Evolutionary conservation across 64 coral and sea anemone species (phyloP).

Genomic region (Pocillopora damicornis): DNA sequence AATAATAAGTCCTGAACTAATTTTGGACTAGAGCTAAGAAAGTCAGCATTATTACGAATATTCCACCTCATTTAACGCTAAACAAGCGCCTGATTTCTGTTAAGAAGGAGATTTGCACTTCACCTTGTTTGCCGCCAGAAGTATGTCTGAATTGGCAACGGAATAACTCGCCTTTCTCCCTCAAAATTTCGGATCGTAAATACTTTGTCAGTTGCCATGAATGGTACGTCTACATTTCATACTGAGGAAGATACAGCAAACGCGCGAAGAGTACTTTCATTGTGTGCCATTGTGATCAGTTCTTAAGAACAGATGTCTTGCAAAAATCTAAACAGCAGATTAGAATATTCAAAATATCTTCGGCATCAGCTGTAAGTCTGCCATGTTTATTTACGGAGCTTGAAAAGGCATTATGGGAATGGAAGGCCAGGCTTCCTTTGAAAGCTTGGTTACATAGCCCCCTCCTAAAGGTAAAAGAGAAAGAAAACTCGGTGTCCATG

Average conservation of each 20-base stretch:
- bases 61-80: not conserved
- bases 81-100: not conserved
- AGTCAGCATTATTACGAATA: not conserved
- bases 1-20: no score
- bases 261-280: not conserved
- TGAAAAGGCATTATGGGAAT: not conserved
- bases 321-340: not conserved
- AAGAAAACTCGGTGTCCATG: not conserved
- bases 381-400: constrained; percentile 11
- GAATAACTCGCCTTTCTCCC: constrained; percentile 84
- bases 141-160: constrained; percentile 97
- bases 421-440: not conserved
- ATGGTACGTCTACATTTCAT: not conserved
- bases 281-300: not conserved
- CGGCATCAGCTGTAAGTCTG: not conserved
- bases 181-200: constrained; percentile 83
- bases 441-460: not conserved
- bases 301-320: constrained; percentile 13
- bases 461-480: not conserved
- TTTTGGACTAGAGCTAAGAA: no score
- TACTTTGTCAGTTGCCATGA: constrained; percentile 50
- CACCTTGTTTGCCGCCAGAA: constrained; percentile 99
- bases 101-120: not conserved
- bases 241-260: not conserved
- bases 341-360: constrained; percentile 9